Evolutionary conservation across 2,888 invertebrate species (phyloP), one percentile per base, ranked within the genome.

Genomic region (Platerodrilus igneus): DNA sequence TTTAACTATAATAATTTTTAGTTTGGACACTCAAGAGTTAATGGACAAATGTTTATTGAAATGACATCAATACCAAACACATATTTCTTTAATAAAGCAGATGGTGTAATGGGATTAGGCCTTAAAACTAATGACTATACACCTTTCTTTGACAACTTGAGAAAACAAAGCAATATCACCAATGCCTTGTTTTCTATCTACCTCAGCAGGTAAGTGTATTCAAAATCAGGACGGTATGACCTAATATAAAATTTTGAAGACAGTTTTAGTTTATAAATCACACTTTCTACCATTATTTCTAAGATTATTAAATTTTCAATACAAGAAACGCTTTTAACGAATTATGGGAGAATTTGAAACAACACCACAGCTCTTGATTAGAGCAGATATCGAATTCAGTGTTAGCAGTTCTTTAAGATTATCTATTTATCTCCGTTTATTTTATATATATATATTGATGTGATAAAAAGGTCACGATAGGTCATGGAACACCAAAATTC

Each of bases 51-150:
- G n/a, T 85, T 86, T 67, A 78, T 80, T 9, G 85, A 86, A 66
- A 81, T 84, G 42, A 71, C 73, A 1, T 64, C 70, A 37, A 74
- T 86, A 55, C 83, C 84, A 2, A 74, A 76, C 21, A 71, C 76
- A 2, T 82, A 81, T 59, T 66, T 79, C 9, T 76, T 78, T 25
- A 77, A 75, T 36, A 81, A 79, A 66, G 80, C 81, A 52, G 86
- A 86, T 64, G 81, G 86, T 5, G 76, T 86, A 41, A 67, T 86
- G 22, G 84, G 84, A 23, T 67, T 85, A 61, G 81, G 74, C 2
- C 77, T 76, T 52, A 64, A 69, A 45, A 63, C 66, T 1, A 71
- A 74, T 47, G 64, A 69, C 21, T 76, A 79, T 4, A 66, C 68
- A 23, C 80, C 84, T 8, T 78, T 82, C 33, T 81, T 86, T 62